Evolutionary conservation across 2,113 vertebrate genomes (phyloP), one percentile per base, ranked within the genome.

Genomic region (Muntiacus reevesi): DNA sequence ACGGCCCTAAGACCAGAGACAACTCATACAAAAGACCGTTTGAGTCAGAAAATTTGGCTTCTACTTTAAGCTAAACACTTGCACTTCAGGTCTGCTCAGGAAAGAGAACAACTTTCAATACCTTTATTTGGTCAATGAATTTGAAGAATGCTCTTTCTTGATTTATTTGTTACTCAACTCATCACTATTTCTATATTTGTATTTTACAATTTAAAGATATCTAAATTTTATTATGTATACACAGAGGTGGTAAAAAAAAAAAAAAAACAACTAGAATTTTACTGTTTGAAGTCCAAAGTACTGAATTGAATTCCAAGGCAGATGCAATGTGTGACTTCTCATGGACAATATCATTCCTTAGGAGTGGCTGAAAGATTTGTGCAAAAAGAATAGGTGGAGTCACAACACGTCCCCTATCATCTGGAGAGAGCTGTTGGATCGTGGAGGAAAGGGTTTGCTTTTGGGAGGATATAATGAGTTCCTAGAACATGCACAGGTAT

Each of bases 381-480:
- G 99, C 97, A 78, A 97, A 78, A 98, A 43, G 78, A 99, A 99
- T 96, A 98, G 98, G 82, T 99, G 99, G 99, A 98, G 97, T 74
- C 99, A 99, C 33, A 95, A 97, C 1, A 30, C 40, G 1, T 99
- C 99, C 54, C 99, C 99, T 88, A 97, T 99, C 79, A 93, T 99
- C 94, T 99, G 99, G 99, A 99, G 99, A 98, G 99, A 99, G 71
- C 98, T 99, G 16, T 97, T 99, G 93, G 98, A 99, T 84, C 99
- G 99, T 83, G 99, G 99, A 57, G 99, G 99, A 9, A 99, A 99
- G 97, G 99, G 99, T 23, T 94, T 99, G 93, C 99, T 99, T 59
- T 92, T 99, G 71, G 99, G 99, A 84, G 99, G 99, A 84, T 98
- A 99, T 95, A 99, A 98, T 94, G 99, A 99, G 55, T 99, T 99